Percentiles rank a stretch among this genome's conserved stretches.
These are phyloP conservation scores for Eulemur albifrons DNA, from an alignment of 2,797 vertebrate species.

Conservation along the genomic window DNA sequence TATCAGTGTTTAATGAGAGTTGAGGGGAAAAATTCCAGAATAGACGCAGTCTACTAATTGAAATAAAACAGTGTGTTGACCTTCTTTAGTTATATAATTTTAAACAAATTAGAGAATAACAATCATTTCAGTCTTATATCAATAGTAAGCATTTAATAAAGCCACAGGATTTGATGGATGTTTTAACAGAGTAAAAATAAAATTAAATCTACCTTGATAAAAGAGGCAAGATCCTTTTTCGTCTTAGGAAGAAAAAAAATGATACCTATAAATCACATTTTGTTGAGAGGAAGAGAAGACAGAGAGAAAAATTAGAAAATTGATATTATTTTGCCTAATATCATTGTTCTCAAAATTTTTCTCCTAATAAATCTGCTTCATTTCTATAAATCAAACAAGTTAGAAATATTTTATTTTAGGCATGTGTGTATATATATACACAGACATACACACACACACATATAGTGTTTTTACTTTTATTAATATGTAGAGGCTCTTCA, in stretches of 20 bases:
- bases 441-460: background rate
- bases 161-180: background rate
- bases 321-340: background rate
- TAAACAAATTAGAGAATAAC: background rate
- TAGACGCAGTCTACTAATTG: background rate
- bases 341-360: background rate
- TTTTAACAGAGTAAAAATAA: background rate
- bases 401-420: constrained; percentile 7
- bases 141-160: background rate
- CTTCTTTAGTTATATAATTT: background rate
- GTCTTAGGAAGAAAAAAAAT: background rate
- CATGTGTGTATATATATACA: background rate
- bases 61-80: background rate
- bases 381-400: background rate
- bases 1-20: background rate
- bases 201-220: background rate
- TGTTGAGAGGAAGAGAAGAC: too few species aligned
- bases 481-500: background rate
- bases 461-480: background rate
- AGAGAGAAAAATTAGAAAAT: background rate
- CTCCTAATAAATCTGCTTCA: background rate
- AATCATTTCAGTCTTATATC: background rate
- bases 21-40: background rate
- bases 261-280: background rate
- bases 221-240: background rate